Conservation (phyloP, 1,140 invertebrate genomes). For the Trialeurodes vaporariorum region DNA sequence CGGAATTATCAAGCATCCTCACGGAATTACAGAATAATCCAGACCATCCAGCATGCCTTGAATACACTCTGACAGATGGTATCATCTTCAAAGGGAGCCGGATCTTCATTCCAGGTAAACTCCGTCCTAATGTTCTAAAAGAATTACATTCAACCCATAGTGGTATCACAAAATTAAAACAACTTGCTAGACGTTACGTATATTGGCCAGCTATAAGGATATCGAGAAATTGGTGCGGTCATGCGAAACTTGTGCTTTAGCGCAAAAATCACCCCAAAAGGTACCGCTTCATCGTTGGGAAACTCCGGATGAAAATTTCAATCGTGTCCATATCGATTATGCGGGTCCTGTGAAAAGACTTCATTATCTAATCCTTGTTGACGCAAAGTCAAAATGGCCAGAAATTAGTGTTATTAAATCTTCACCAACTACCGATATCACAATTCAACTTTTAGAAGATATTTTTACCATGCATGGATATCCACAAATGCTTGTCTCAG, state of each 20-base stretch:
- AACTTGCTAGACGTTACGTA: no score
- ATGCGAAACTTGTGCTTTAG: slow-evolving; percentile 11
- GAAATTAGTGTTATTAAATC: slow-evolving; percentile 3
- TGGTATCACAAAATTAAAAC: no score
- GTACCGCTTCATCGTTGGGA: slow-evolving; percentile 23
- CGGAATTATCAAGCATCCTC: slow-evolving; percentile 3
- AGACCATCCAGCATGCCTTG: neutral
- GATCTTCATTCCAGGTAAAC: slow-evolving; percentile 6
- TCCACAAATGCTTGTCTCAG: slow-evolving; percentile 13
- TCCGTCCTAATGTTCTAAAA: slow-evolving; percentile 24
- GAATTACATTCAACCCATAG: no score
- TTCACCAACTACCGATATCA: slow-evolving; percentile 4
- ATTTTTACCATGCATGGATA: slow-evolving; percentile 11
- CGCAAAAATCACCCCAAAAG: slow-evolving; percentile 12
- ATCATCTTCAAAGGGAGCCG: slow-evolving; percentile 12
- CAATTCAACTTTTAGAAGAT: slow-evolving; percentile 13
- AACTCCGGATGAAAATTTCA: slow-evolving; percentile 22
- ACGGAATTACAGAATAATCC: no score
- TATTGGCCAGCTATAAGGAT: slow-evolving; percentile 32
- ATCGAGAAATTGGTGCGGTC: slow-evolving; percentile 25
- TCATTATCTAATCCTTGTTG: slow-evolving; percentile 35
- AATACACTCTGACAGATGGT: slow-evolving; percentile 3
- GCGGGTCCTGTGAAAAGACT: no score
- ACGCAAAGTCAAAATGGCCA: slow-evolving; percentile 31
- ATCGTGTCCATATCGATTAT: slow-evolving; percentile 28